Base-by-base conservation (phyloP, 1,140 invertebrate genomes). In the Spodoptera frugiperda region DNA sequence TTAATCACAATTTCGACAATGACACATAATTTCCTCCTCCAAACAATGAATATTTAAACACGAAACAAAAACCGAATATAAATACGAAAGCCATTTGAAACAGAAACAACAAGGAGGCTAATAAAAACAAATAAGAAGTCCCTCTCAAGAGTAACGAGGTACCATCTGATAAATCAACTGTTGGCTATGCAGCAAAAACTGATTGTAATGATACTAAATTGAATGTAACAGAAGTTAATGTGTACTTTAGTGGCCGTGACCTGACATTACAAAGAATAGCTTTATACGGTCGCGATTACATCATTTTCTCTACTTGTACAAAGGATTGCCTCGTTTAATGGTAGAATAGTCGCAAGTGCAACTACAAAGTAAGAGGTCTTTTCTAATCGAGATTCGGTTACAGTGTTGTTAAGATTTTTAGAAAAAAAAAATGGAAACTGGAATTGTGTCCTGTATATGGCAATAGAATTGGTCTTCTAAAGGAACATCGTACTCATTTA, bases 131-230 rank as follows among this genome's bases (percentile, higher is more conserved):
- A n/a, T 14, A 30, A 48, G 46, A 68, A 48, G 17, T 21, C 44
- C 12, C 30, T 21, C 10, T 14, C 30, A 39, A 39, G 33, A 63
- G n/a, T 54, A 53, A 72, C 33, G 55, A 75, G 14, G 12, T 14
- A 57, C 17, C 46, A 17, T 54, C 33, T n/a, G 54, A 78, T 65
- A 72, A 53, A 65, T 65, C 33, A 72, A 33, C 33, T 30, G 59
- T 17, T 1, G 57, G 54, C 30, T 6, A 51, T 70, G 51, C 55
- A 59, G 65, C 55, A 78, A 72, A 78, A 80, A 76, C 54, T 39
- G 70, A 73, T 74, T 46, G 63, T 77, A 80, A 80, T 73, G 57
- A 68, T 76, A 21, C 59, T 70, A 74, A 77, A 80, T 76, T 77
- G 75, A 80, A 73, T 77, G 53, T 61, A 65, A 80, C 54, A 74